These are phyloP conservation scores for Hydrolagus affinis DNA, from an alignment of 2,113 vertebrate genomes.

Conservation along the genomic window DNA sequence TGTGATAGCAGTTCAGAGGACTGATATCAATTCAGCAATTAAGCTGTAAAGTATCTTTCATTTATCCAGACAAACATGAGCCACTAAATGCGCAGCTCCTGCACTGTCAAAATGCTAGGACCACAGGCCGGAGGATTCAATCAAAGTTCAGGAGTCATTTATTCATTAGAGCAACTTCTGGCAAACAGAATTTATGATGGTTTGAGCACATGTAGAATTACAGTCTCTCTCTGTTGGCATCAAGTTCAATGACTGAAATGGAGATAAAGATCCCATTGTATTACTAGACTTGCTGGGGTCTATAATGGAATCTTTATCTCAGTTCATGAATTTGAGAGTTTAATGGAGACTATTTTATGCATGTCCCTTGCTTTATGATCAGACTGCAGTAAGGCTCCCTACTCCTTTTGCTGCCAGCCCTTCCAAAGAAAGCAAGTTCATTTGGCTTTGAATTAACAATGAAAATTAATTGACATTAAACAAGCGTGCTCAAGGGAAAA, in stretches of 20 bases:
- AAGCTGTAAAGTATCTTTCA: background rate
- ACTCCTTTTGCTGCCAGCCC: background rate
- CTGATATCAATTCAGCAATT: background rate
- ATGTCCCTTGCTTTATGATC: background rate
- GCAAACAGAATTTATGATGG: slow-evolving; percentile 8
- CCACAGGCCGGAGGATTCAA: slow-evolving; percentile 16
- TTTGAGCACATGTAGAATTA: background rate
- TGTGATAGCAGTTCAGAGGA: background rate
- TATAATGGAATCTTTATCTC: background rate
- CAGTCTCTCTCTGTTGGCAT: background rate
- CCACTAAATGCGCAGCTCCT: background rate
- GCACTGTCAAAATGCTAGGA: background rate
- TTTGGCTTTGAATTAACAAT: background rate
- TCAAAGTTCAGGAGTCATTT: background rate
- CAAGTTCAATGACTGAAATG: background rate
- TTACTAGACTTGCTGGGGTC: background rate
- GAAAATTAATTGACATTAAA: background rate
- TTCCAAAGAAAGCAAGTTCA: background rate
- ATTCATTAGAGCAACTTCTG: background rate
- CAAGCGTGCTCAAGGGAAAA: background rate
- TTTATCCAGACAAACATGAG: background rate
- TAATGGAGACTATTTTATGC: background rate
- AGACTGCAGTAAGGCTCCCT: background rate
- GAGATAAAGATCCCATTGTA: slow-evolving; percentile 17
- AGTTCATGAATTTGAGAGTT: background rate